Conservation (phyloP, 2,888 invertebrate species). For the Drosophila maculinotata region DNA sequence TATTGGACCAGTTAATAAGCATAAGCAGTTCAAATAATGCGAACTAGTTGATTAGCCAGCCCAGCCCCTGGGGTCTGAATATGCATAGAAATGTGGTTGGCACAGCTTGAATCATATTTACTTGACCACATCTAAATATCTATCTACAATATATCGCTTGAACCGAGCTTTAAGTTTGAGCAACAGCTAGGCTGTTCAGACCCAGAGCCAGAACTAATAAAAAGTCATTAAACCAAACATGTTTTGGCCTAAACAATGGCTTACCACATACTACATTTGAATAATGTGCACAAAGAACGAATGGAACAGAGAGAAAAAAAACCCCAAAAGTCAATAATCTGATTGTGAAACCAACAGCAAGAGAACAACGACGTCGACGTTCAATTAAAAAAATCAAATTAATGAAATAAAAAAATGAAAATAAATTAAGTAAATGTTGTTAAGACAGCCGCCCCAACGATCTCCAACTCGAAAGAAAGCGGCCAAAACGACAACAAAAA, state of each 20-base stretch:
- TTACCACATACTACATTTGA: slow-evolving; percentile 67
- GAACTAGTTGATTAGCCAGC: slow-evolving; percentile 52
- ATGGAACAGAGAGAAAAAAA: slow-evolving; percentile 34
- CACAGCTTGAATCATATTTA: slow-evolving; percentile 52
- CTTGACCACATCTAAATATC: slow-evolving; percentile 16
- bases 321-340: slow-evolving; percentile 73
- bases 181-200: slow-evolving; percentile 7
- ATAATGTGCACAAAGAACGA: slow-evolving; percentile 63
- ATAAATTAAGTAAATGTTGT: slow-evolving; percentile 69
- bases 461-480: slow-evolving; percentile 67
- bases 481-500: slow-evolving; percentile 59
- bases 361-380: slow-evolving; percentile 40
- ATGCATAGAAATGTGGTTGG: slow-evolving; percentile 37
- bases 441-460: slow-evolving; percentile 42
- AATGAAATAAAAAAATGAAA: slow-evolving; percentile 70
- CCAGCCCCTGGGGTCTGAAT: slow-evolving; percentile 35
- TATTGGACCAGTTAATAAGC: slow-evolving; percentile 62
- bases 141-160: slow-evolving; percentile 7
- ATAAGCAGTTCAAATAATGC: slow-evolving; percentile 51
- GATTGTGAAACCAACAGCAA: slow-evolving; percentile 59
- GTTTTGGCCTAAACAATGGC: slow-evolving; percentile 74
- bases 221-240: slow-evolving; percentile 75
- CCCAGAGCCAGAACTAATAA: slow-evolving; percentile 65
- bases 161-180: slow-evolving; percentile 15
- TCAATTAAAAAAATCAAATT: slow-evolving; percentile 73